phyloP scores from a whole-genome alignment of 2,888 invertebrate species.

The Ceratothoa steindachneri region DNA sequence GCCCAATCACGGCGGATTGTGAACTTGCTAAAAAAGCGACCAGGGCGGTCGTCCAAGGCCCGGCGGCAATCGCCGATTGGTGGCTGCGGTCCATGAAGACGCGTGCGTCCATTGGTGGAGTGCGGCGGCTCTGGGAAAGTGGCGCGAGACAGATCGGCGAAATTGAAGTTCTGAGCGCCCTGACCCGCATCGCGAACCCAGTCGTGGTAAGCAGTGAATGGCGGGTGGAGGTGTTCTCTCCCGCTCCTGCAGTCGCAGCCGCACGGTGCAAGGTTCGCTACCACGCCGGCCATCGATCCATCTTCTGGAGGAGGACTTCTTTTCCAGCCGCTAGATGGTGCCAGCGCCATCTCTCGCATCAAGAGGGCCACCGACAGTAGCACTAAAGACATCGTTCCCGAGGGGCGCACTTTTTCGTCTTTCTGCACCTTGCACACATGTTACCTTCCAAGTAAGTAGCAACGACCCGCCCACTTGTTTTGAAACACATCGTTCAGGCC shows the following conservation, averaged over 20 bases:
- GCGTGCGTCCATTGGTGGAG: not conserved
- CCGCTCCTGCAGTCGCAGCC: not conserved
- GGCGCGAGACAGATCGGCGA: not conserved
- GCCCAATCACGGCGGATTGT: constrained; percentile 26
- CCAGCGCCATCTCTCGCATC: constrained; percentile 2
- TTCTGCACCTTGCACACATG: constrained; percentile 14
- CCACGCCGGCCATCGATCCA: constrained; percentile 14
- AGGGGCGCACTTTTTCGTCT: constrained; percentile 5
- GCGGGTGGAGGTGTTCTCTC: constrained; percentile 7
- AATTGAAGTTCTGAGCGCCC: not conserved
- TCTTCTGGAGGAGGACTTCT: constrained; percentile 7
- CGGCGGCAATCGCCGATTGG: not conserved
- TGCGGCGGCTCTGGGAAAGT: not conserved
- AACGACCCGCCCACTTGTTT: constrained; percentile 13
- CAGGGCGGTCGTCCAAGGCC: not conserved
- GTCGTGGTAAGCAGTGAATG: not conserved
- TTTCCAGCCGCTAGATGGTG: constrained; percentile 12
- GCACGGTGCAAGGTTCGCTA: not conserved
- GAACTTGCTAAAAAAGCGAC: constrained; percentile 34
- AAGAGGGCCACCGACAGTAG: not conserved
- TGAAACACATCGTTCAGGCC: constrained; percentile 4
- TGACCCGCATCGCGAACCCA: not conserved
- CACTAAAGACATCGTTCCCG: constrained; percentile 8
- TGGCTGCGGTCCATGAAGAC: not conserved
- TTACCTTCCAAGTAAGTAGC: constrained; percentile 12